phyloP scores from a whole-genome alignment of 2,797 vertebrate genomes.

The Rhinophrynus dorsalis region DNA sequence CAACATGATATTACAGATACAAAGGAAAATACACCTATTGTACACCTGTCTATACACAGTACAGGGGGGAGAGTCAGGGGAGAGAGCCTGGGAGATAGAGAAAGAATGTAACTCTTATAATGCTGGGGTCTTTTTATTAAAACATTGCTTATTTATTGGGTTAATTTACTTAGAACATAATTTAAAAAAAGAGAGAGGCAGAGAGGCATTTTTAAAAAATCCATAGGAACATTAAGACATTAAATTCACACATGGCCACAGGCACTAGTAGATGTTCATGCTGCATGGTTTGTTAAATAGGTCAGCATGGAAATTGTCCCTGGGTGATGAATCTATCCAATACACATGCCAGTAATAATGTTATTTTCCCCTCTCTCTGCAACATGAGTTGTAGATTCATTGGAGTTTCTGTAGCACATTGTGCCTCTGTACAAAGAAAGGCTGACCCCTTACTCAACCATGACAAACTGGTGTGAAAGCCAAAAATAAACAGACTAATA shows the following conservation, averaged over 20 bases:
- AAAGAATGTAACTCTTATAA: no score
- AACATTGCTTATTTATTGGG: no score
- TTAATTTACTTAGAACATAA: background rate
- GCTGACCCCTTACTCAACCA: conserved; percentile 38
- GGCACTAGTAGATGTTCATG: conserved; percentile 39
- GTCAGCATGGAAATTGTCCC: conserved; percentile 44
- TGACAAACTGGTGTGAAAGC: conserved; percentile 24
- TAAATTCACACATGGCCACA: conserved; percentile 37
- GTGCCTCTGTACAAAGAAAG: conserved; percentile 16
- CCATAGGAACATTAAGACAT: conserved; percentile 35
- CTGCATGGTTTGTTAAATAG: conserved; percentile 49
- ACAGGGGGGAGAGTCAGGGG: no score
- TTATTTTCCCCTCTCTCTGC: conserved; percentile 24
- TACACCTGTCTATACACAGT: no score
- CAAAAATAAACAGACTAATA: conserved; percentile 24
- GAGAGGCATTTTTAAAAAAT: conserved; percentile 12
- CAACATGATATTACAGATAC: no score
- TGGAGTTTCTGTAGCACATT: conserved; percentile 30
- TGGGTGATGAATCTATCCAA: conserved; percentile 44
- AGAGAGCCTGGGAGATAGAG: no score
- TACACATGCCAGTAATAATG: conserved; percentile 45
- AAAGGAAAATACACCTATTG: no score
- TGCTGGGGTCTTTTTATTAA: no score
- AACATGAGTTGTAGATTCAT: conserved; percentile 13
- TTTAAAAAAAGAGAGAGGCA: no score